These are phyloP conservation scores for Cataglyphis cursor DNA, from an alignment of 2,888 invertebrate species.

Conservation along the genomic window DNA sequence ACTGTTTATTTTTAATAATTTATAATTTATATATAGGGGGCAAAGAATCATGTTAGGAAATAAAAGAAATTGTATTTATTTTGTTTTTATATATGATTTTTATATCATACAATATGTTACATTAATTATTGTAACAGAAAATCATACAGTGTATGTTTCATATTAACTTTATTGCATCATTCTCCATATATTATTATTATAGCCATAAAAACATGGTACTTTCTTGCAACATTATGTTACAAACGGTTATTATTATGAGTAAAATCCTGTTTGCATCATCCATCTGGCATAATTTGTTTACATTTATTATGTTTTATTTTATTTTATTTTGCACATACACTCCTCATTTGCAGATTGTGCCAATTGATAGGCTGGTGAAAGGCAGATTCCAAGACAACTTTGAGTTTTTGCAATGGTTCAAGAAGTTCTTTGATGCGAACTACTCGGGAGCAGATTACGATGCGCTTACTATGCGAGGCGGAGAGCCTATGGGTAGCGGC, in stretches of 20 bases:
- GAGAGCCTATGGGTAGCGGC: slow-evolving; percentile 94
- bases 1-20: slow-evolving; percentile 67
- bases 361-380: slow-evolving; percentile 98
- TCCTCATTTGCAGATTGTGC: slow-evolving; percentile 92
- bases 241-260: slow-evolving; percentile 2
- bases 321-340: slow-evolving; percentile 73
- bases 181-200: neutral
- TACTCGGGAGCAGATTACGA: slow-evolving; percentile 98
- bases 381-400: slow-evolving; percentile 99
- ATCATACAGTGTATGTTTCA: neutral
- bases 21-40: slow-evolving; percentile 58
- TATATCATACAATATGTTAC: neutral
- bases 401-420: slow-evolving; percentile 99
- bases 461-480: slow-evolving; percentile 94
- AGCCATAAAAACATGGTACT: neutral
- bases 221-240: neutral
- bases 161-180: neutral
- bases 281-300: slow-evolving; percentile 17
- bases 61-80: slow-evolving; percentile 35
- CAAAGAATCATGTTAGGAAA: slow-evolving; percentile 56
- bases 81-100: slow-evolving; percentile 35
- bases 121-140: neutral
- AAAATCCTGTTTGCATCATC: neutral
- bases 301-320: slow-evolving; percentile 65
- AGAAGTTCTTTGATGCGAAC: slow-evolving; percentile 99